Base-by-base conservation (phyloP, 2,888 invertebrate genomes). In the Idaea biselata region DNA sequence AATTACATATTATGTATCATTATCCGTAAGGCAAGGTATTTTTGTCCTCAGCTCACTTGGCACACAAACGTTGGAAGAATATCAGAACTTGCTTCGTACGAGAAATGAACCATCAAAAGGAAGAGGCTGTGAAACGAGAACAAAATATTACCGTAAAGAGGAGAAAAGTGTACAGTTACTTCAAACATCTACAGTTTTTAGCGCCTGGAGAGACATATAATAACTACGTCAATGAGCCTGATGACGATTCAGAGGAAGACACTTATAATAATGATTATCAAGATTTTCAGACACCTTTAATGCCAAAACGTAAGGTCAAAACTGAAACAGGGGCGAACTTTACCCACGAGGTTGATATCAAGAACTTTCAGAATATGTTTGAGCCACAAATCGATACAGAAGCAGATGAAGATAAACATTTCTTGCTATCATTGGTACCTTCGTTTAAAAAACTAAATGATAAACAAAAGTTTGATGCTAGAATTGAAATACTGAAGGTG, bases 11-110 rank as follows among this genome's bases (percentile, higher is more conserved):
- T n/a, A 44, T 14, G 8, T 44, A 44, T 14, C 44, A 44, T 44
- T 44, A 44, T 44, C 44, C 44, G 44, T 44, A 44, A 44, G 44
- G 44, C 44, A 44, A 44, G 14, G 44, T 44, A 44, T 44, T 44
- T 44, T 44, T 44, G 44, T 44, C 44, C 44, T 14, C 76, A 84
- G 83, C 73, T 59, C 76, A 78, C 63, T 82, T 84, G 64, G 66
- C 87, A 0, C 81, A 84, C 63, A 82, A 76, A 64, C 81, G 85
- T 6, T 87, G 84, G 86, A 87, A 85, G 63, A 86, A 81, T 60
- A 79, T 85, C 6, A 75, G 86, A 58, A 85, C 85, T 2, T 87
- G 83, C 63, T 88, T 86, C 77, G 75, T 81, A 1, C 75, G 87
- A 70, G 84, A 88, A 72, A 63, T 86, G 0, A 61, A 69, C 0